A percentile compares a stretch with the other conserved stretches of the same genome.
These are phyloP conservation scores for Cryptoprocta ferox DNA, from an alignment of 2,797 vertebrate species.

Conservation along the genomic window DNA sequence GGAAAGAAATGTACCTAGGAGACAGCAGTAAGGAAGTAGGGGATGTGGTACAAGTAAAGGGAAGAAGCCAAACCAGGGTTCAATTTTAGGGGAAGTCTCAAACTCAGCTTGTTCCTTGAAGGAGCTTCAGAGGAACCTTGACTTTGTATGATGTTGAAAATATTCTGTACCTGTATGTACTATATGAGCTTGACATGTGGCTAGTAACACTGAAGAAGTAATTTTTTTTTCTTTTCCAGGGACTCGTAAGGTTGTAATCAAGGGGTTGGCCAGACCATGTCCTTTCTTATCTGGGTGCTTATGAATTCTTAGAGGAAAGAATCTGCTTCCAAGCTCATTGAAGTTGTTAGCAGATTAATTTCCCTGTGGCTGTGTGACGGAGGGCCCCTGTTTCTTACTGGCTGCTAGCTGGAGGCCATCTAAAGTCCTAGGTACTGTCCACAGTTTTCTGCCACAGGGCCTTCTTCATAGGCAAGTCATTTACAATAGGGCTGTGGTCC, in stretches of 20 bases:
- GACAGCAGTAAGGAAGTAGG: neutral
- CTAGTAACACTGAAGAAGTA: neutral
- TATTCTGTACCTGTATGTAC: neutral
- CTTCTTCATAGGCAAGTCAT: neutral
- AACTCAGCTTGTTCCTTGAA: neutral
- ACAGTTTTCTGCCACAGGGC: neutral
- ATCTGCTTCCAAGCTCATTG: neutral
- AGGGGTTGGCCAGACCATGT: fast-evolving
- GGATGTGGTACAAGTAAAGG: neutral
- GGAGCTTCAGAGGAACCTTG: neutral
- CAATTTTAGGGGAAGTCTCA: neutral
- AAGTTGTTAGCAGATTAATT: neutral
- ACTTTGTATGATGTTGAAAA: neutral
- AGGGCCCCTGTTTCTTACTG: neutral
- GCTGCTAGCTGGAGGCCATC: neutral
- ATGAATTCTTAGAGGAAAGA: neutral
- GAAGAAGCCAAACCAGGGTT: neutral
- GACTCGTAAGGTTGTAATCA: neutral
- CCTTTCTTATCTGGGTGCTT: neutral
- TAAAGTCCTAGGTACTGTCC: neutral
- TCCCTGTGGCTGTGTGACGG: neutral
- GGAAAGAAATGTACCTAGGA: neutral
- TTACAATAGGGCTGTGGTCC: neutral
- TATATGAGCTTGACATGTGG: neutral
- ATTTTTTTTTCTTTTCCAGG: neutral